These are phyloP conservation scores for Pipistrellus nathusii DNA, from an alignment of 2,797 vertebrate species.

Conservation along the genomic window DNA sequence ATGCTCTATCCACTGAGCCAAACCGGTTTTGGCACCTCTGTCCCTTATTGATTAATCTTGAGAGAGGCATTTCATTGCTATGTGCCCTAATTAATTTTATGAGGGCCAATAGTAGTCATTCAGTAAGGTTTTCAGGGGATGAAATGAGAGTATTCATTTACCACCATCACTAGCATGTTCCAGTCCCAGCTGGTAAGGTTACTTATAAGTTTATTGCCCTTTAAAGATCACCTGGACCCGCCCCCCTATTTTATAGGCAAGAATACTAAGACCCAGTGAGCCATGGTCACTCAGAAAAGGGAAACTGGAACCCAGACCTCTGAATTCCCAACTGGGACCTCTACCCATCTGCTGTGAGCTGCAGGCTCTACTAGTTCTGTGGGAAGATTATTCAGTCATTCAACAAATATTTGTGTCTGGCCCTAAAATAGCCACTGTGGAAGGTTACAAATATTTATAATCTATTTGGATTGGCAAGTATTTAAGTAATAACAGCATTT, in stretches of 20 bases:
- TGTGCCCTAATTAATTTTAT: not conserved
- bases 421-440: not conserved
- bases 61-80: not conserved
- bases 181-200: not conserved
- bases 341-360: not conserved
- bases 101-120: not conserved
- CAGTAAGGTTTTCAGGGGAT: not conserved
- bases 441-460: not conserved
- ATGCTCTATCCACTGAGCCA: too few relatives aligned
- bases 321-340: not conserved
- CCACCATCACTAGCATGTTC: not conserved
- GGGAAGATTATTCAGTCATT: constrained; percentile 3
- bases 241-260: not conserved
- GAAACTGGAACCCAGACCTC: not conserved
- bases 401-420: not conserved
- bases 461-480: not conserved
- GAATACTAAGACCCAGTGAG: not conserved
- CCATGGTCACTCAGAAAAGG: not conserved
- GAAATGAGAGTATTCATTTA: not conserved
- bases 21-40: not conserved
- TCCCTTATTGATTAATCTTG: not conserved
- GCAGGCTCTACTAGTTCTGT: not conserved
- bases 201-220: not conserved
- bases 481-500: not conserved
- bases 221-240: not conserved